Evolutionary conservation across 2,888 invertebrate species (phyloP), one percentile per base, ranked within the genome.

Genomic region (Brachyopa scutellaris): DNA sequence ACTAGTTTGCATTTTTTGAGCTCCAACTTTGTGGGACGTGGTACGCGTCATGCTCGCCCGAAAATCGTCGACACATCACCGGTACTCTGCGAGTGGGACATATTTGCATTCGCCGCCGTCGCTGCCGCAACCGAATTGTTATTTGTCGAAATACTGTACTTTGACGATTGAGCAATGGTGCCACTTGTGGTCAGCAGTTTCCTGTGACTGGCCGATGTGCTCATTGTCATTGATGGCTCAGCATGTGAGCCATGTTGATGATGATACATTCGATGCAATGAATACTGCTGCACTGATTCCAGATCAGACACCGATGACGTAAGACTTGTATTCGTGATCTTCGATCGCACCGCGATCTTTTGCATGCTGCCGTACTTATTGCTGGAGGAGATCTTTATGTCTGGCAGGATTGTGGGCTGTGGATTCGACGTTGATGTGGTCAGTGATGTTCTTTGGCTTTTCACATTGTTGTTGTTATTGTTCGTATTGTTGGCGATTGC

Each of bases 1-100:
- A 90, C 90, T 88, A 90, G 88, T 87, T 90, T 90, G 88, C 90
- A 90, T 87, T 90, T 90, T 86, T 89, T 90, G 85, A 90, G 88
- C 87, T 89, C 89, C 84, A 90, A 85, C 86, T 90, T 89, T 13
- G 89, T 89, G 84, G 90, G 89, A 74, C 89, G 87, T 67, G 88
- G 89, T 82, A 89, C 88, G 85, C 90, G 91, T 93, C 93, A 93
- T 93, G 93, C 93, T 21, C 93, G 90, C 69, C 93, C 93, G 86
- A 93, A 90, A 91, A 93, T 93, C 85, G 93, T 93, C 13, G 93
- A 93, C 64, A 93, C 93, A 89, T 93, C 93, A 21, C 93, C 93
- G 5, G 93, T 93, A 19, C 93, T 93, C 86, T 93, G 93, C 26
- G 93, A 93, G 88, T 93, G 93, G 23, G 93, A 92, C 87, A 93